A percentile compares a stretch with the other conserved stretches of the same genome.
Conservation (phyloP, 2,113 vertebrate genomes). For the Regulus satrapa region DNA sequence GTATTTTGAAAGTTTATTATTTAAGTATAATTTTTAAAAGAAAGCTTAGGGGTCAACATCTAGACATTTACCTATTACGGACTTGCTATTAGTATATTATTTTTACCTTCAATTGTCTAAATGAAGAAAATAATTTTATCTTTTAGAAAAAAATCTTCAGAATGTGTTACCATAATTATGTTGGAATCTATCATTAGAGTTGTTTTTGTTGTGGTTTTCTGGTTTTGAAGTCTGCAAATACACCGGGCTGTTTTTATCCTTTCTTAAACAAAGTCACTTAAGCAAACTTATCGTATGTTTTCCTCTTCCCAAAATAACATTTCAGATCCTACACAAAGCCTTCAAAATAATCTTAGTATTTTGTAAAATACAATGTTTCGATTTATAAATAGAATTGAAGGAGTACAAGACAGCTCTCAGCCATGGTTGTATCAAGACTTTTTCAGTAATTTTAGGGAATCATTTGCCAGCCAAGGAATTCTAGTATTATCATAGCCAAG, state of each 20-base stretch:
- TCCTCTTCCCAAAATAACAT: slow-evolving; percentile 70
- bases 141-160: slow-evolving; percentile 63
- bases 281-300: slow-evolving; percentile 70
- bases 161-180: slow-evolving; percentile 68
- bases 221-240: slow-evolving; percentile 70
- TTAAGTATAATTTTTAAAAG: neutral
- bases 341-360: slow-evolving; percentile 64
- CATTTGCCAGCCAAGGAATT: slow-evolving; percentile 33
- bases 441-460: slow-evolving; percentile 37
- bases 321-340: slow-evolving; percentile 58
- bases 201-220: slow-evolving; percentile 76
- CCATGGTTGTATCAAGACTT: slow-evolving; percentile 41
- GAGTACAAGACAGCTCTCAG: slow-evolving; percentile 18
- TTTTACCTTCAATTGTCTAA: slow-evolving; percentile 57
- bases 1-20: neutral
- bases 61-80: slow-evolving; percentile 2
- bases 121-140: slow-evolving; percentile 57
- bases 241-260: slow-evolving; percentile 66
- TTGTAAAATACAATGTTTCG: slow-evolving; percentile 45
- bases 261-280: slow-evolving; percentile 67
- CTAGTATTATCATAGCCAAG: neutral
- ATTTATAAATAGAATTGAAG: slow-evolving; percentile 63
- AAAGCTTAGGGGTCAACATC: neutral
- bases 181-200: slow-evolving; percentile 66
- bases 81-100: neutral